Conservation (phyloP, 2,888 invertebrate genomes). For the Melinaea marsaeus region DNA sequence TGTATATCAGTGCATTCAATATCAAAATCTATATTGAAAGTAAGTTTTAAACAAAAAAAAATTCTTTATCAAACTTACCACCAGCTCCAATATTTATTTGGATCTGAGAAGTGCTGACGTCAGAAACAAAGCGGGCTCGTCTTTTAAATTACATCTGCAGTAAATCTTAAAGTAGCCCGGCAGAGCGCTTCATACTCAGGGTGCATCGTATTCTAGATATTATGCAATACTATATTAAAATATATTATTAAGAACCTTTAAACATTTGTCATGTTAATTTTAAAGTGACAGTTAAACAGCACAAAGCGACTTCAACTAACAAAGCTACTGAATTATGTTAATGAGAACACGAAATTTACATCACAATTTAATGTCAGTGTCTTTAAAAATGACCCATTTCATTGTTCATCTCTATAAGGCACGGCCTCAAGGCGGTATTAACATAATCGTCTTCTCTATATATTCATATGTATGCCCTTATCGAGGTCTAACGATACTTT, state of each 20-base stretch:
- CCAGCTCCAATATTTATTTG: too few relatives aligned
- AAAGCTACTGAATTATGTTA: conserved; percentile 29
- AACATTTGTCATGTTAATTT: conserved; percentile 11
- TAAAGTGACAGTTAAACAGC: conserved; percentile 28
- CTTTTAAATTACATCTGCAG: too few relatives aligned
- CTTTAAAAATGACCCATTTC: conserved; percentile 35
- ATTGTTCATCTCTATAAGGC: conserved; percentile 34
- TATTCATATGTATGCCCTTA: conserved; percentile 32
- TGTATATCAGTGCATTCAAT: too few relatives aligned
- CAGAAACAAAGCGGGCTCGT: too few relatives aligned
- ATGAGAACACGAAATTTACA: conserved; percentile 27
- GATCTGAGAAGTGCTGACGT: too few relatives aligned
- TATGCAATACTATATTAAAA: not conserved
- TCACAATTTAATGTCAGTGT: conserved; percentile 28
- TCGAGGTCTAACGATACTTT: conserved; percentile 38
- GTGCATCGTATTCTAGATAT: too few relatives aligned
- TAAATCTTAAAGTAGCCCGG: too few relatives aligned
- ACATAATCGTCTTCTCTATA: conserved; percentile 62
- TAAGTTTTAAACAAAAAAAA: too few relatives aligned
- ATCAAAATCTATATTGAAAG: too few relatives aligned
- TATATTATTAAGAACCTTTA: conserved; percentile 15
- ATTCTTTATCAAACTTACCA: too few relatives aligned
- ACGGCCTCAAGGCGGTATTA: conserved; percentile 53
- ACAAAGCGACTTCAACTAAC: conserved; percentile 20
- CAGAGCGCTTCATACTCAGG: too few relatives aligned